Conservation (phyloP, 2,888 invertebrate species). For the Drosophila sordidapex region DNA sequence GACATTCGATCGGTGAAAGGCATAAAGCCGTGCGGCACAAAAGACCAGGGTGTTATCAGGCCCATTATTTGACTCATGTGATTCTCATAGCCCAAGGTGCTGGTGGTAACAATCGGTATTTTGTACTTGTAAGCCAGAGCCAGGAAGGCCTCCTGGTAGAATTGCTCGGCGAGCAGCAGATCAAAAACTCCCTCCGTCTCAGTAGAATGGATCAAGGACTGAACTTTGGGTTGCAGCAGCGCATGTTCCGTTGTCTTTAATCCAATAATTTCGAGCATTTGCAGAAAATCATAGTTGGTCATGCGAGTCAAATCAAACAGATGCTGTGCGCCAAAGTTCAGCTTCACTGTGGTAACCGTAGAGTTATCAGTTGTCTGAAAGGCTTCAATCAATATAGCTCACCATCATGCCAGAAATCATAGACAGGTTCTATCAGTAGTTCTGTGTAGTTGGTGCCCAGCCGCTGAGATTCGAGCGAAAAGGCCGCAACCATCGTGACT, state of each 20-base stretch:
- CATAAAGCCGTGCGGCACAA: conserved; percentile 85
- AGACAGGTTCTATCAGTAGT: conserved; percentile 82
- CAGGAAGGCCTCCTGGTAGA: conserved; percentile 85
- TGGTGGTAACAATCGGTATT: conserved; percentile 84
- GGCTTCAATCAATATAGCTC: conserved; percentile 6
- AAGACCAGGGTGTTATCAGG: conserved; percentile 85
- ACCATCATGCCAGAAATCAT: conserved; percentile 82
- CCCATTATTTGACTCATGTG: conserved; percentile 86
- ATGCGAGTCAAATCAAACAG: conserved; percentile 80
- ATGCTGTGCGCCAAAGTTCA: conserved; percentile 71
- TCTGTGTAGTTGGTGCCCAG: conserved; percentile 83
- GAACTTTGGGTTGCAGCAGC: conserved; percentile 79
- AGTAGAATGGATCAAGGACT: conserved; percentile 77
- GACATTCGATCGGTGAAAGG: conserved; percentile 85
- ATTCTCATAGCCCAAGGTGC: conserved; percentile 85
- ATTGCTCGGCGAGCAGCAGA: conserved; percentile 84
- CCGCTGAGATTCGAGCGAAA: conserved; percentile 66
- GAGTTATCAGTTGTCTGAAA: neutral
- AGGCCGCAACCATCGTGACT: conserved; percentile 81
- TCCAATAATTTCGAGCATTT: conserved; percentile 81
- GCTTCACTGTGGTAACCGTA: conserved; percentile 68
- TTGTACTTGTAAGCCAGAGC: conserved; percentile 84
- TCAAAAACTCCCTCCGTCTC: conserved; percentile 83
- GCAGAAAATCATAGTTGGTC: conserved; percentile 69
- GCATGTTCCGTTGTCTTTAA: conserved; percentile 81